These are phyloP conservation scores for Dynastes hyllus DNA, from an alignment of 2,888 invertebrate species.

Conservation along the genomic window DNA sequence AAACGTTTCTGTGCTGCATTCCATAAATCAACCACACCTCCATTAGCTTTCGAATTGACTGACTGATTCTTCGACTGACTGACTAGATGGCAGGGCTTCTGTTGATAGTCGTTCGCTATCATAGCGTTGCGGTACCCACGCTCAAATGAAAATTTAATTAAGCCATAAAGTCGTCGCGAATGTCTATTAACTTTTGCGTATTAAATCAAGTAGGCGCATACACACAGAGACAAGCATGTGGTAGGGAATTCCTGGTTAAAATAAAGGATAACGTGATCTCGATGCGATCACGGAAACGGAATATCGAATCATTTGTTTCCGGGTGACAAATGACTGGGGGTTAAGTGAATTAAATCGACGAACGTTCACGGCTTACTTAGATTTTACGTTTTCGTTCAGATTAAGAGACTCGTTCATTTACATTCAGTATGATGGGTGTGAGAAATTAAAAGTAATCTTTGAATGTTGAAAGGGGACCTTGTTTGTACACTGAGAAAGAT, in stretches of 20 bases:
- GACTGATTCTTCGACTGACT: not conserved
- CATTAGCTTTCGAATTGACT: not conserved
- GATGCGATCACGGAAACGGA: constrained; percentile 17
- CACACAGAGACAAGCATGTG: not conserved
- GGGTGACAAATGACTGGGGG: constrained; percentile 9
- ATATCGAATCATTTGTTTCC: constrained; percentile 22
- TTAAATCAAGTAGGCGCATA: not conserved
- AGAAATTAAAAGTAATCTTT: too few relatives aligned
- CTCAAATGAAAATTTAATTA: constrained; percentile 27
- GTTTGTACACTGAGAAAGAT: too few relatives aligned
- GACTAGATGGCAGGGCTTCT: not conserved
- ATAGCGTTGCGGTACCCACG: not conserved
- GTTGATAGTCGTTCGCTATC: not conserved
- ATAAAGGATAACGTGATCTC: constrained; percentile 9
- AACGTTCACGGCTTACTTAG: constrained; percentile 10
- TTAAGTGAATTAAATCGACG: constrained; percentile 24
- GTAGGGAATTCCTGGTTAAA: constrained; percentile 15
- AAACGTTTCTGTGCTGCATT: not conserved
- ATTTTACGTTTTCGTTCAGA: not conserved
- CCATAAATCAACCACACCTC: not conserved
- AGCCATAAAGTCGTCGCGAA: constrained; percentile 15
- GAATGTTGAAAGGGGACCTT: too few relatives aligned
- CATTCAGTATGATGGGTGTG: too few relatives aligned
- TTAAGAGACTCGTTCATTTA: constrained; percentile 2
- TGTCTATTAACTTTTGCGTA: constrained; percentile 24